A percentile compares a stretch with the other conserved stretches of the same genome.
These are phyloP conservation scores for Meteorus colon DNA, from an alignment of 2,888 invertebrate species.

Conservation along the genomic window DNA sequence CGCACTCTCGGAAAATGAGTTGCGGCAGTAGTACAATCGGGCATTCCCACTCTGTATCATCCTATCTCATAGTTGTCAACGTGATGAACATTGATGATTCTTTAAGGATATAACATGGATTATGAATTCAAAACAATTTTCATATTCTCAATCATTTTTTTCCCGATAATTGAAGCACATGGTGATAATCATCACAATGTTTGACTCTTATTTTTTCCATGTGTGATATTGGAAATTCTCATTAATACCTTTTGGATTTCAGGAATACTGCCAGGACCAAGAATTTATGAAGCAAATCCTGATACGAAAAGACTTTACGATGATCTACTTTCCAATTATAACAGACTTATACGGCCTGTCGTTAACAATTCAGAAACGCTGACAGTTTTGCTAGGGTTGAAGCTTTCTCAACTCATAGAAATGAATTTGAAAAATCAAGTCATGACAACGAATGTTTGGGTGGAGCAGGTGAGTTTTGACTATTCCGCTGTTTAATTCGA, in stretches of 20 bases:
- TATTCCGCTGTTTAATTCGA: neutral
- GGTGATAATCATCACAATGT: slow-evolving; percentile 11
- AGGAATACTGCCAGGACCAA: slow-evolving; percentile 60
- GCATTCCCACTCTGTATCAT: slow-evolving; percentile 4
- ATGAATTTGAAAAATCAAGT: slow-evolving; percentile 94
- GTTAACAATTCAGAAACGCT: slow-evolving; percentile 94
- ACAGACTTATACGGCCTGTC: slow-evolving; percentile 94
- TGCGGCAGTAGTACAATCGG: slow-evolving; percentile 38
- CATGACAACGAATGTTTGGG: slow-evolving; percentile 96
- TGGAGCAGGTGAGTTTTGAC: slow-evolving; percentile 85
- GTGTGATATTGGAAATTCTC: neutral
- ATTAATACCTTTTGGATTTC: slow-evolving; percentile 38
- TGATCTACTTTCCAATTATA: slow-evolving; percentile 96
- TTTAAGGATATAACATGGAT: slow-evolving; percentile 29
- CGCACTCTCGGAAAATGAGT: slow-evolving; percentile 32
- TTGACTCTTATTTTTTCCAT: neutral
- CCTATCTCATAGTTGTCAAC: neutral
- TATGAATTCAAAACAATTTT: slow-evolving; percentile 28
- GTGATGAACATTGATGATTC: slow-evolving; percentile 7
- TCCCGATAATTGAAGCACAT: slow-evolving; percentile 22
- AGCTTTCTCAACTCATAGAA: slow-evolving; percentile 92
- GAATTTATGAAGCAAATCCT: slow-evolving; percentile 86
- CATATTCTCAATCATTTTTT: slow-evolving; percentile 11
- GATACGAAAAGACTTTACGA: slow-evolving; percentile 97
- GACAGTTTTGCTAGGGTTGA: slow-evolving; percentile 92